Evolutionary conservation across 2,113 vertebrate genomes (phyloP).

Genomic region (Amazona vittata): DNA sequence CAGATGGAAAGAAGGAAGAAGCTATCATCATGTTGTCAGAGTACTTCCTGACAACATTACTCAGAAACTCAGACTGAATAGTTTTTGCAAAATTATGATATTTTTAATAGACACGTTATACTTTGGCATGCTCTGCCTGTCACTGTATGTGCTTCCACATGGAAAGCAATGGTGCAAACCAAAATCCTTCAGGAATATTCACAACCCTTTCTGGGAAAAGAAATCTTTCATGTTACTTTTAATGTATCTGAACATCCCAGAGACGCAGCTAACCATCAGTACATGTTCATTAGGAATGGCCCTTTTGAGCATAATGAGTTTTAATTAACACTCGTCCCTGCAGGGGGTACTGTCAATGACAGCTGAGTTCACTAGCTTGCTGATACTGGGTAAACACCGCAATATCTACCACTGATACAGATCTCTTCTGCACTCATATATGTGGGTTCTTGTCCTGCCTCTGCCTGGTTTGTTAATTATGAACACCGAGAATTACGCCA

Average conservation of each 20-base stretch:
- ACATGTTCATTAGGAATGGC: constrained; percentile 21
- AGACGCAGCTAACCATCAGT: background rate
- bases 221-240: background rate
- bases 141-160: background rate
- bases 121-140: background rate
- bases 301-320: background rate
- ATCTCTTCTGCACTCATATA: background rate
- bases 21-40: background rate
- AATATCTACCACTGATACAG: background rate
- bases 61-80: background rate
- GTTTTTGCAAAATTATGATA: background rate
- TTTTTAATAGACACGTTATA: background rate
- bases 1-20: background rate
- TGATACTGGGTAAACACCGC: background rate
- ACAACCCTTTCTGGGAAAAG: background rate
- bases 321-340: constrained; percentile 49
- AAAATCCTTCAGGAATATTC: background rate
- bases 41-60: background rate
- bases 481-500: background rate
- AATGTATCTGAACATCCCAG: background rate
- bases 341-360: background rate
- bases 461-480: constrained; percentile 38
- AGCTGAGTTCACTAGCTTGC: constrained; percentile 30
- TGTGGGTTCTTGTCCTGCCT: background rate
- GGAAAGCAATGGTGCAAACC: background rate